These are phyloP conservation scores for Lucinisca nassula DNA, from an alignment of 2,888 invertebrate genomes.

Conservation along the genomic window DNA sequence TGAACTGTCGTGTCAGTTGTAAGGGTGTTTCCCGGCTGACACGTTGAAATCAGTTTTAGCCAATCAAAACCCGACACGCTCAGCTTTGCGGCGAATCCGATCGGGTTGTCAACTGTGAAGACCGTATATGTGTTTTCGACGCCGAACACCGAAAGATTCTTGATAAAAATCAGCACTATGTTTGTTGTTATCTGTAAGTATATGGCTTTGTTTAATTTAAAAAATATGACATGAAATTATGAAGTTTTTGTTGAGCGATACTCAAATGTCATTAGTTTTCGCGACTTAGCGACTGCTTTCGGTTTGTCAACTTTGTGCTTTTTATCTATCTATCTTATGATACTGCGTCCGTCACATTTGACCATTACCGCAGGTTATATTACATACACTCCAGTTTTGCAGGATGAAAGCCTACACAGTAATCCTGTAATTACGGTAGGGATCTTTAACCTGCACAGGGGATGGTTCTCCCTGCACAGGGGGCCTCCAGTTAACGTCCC, in stretches of 20 bases:
- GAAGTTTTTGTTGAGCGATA: not conserved
- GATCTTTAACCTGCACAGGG: too few relatives aligned
- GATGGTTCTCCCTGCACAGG: too few relatives aligned
- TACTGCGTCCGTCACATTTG: too few relatives aligned
- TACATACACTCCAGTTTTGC: too few relatives aligned
- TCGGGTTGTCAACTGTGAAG: not conserved
- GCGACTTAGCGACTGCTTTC: not conserved
- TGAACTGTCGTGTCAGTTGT: too few relatives aligned
- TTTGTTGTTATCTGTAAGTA: not conserved
- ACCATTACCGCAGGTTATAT: too few relatives aligned
- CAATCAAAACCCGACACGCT: conserved; percentile 44
- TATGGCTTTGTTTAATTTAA: not conserved
- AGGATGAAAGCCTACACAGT: too few relatives aligned
- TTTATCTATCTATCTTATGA: too few relatives aligned
- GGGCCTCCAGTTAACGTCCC: too few relatives aligned
- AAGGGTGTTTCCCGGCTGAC: conserved; percentile 19
- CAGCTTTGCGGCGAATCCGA: conserved; percentile 6
- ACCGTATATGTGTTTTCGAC: too few relatives aligned
- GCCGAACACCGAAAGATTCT: not conserved
- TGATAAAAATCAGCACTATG: not conserved
- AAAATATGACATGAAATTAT: not conserved
- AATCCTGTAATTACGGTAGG: too few relatives aligned
- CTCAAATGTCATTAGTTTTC: not conserved
- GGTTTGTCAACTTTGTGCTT: not conserved
- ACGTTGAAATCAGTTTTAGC: conserved; percentile 25